Conservation (phyloP, 2,797 vertebrate genomes). For the Columba guinea region DNA sequence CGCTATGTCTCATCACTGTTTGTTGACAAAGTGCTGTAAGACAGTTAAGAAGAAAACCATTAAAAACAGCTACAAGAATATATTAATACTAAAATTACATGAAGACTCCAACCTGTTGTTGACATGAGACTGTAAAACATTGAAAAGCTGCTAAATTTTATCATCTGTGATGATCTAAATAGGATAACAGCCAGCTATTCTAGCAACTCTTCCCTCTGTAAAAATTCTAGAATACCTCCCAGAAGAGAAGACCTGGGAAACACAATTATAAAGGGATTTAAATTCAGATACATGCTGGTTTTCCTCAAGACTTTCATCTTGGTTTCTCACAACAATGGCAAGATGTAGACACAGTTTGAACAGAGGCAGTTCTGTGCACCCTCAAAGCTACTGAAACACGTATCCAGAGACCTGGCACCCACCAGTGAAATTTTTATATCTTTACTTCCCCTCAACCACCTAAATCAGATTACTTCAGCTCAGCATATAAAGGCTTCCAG, state of each 20-base stretch:
- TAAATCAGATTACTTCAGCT: background rate
- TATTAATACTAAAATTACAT: background rate
- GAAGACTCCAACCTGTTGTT: background rate
- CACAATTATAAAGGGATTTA: background rate
- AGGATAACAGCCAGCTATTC: background rate
- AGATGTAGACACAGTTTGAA: background rate
- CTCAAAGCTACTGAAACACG: background rate
- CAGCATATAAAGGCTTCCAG: background rate
- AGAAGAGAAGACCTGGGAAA: background rate
- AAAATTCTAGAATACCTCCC: background rate
- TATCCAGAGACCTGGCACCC: background rate
- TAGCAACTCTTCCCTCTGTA: background rate
- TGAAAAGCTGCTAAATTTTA: background rate
- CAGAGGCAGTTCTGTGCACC: background rate
- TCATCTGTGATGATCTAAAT: background rate
- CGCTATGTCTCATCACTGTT: background rate
- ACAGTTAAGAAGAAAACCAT: background rate
- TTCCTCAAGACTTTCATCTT: background rate
- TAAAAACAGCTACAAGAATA: background rate
- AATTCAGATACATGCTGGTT: background rate
- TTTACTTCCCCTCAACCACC: background rate
- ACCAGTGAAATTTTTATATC: background rate
- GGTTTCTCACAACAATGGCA: background rate
- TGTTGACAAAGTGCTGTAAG: background rate
- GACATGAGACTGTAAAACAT: background rate